phyloP scores from a whole-genome alignment of 2,113 vertebrate species.

The Melanotaenia duboulayi region DNA sequence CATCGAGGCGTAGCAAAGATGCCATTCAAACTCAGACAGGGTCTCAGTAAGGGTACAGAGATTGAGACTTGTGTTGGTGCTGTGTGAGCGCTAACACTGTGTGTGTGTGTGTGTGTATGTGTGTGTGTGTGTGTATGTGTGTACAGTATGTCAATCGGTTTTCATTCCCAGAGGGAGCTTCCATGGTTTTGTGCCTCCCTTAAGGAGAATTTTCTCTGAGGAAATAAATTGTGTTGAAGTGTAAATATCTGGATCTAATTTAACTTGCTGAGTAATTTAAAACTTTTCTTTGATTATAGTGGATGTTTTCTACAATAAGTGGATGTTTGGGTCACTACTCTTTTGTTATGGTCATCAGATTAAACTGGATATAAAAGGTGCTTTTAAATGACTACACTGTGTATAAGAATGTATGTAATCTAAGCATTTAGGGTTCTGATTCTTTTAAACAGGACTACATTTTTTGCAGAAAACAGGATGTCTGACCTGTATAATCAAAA shows the following conservation, averaged over 20 bases:
- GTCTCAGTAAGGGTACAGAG: conserved; percentile 58
- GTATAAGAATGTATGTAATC: neutral
- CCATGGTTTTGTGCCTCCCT: conserved; percentile 14
- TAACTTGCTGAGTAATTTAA: neutral
- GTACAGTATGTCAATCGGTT: conserved; percentile 25
- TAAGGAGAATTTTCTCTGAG: conserved; percentile 8
- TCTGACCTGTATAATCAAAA: neutral
- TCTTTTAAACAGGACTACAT: neutral
- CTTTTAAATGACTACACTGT: neutral
- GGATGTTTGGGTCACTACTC: neutral
- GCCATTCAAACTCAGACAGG: conserved; percentile 69
- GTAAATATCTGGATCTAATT: neutral
- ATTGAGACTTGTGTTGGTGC: conserved; percentile 35
- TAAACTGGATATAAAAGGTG: no score
- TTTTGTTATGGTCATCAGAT: neutral
- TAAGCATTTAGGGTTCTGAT: neutral
- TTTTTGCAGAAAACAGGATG: neutral
- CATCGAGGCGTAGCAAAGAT: conserved; percentile 70
- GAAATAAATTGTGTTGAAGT: neutral
- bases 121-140: conserved; percentile 19
- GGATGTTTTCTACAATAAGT: no score
- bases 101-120: conserved; percentile 22
- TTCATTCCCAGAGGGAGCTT: conserved; percentile 12
- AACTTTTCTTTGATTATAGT: neutral
- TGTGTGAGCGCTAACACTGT: conserved; percentile 25